Conservation (phyloP, 64 coral and sea anemone species). For the Montipora efflorescens region DNA sequence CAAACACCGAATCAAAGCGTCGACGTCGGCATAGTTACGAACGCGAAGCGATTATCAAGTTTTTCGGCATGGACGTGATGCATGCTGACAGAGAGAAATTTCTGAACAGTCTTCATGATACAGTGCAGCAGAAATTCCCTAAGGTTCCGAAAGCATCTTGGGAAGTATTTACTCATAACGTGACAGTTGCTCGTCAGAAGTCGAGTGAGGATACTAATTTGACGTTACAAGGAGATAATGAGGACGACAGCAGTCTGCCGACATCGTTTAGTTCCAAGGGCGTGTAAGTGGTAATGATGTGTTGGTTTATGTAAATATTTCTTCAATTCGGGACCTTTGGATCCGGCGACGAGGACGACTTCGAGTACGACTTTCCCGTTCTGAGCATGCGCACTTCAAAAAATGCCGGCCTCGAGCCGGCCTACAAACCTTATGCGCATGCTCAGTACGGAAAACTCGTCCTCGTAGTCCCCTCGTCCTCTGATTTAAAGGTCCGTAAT, state of each 20-base stretch:
- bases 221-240: conserved; percentile 14
- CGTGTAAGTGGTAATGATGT: conserved; percentile 22
- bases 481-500: too few relatives aligned
- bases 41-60: conserved; percentile 54
- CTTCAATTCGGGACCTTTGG: too few relatives aligned
- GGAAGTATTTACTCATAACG: conserved; percentile 81
- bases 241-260: conserved; percentile 49
- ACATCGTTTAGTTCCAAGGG: conserved; percentile 34
- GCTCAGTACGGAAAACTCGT: too few relatives aligned
- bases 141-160: conserved; percentile 89
- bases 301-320: too few relatives aligned
- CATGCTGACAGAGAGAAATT: conserved; percentile 71
- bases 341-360: too few relatives aligned
- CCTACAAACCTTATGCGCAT: too few relatives aligned
- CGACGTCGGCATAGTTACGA: conserved; percentile 58
- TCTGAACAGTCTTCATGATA: conserved; percentile 78
- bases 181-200: conserved; percentile 38
- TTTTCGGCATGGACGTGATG: conserved; percentile 85
- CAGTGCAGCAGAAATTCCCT: conserved; percentile 79
- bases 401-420: too few relatives aligned
- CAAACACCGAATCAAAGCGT: conserved; percentile 13
- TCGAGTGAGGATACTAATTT: conserved; percentile 52
- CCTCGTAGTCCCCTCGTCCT: too few relatives aligned
- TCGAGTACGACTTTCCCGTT: too few relatives aligned
- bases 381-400: too few relatives aligned